Percentiles rank a stretch among this genome's conserved stretches.
Evolutionary conservation across 2,888 invertebrate genomes (phyloP).

Genomic region (Perizoma flavofasciatum): DNA sequence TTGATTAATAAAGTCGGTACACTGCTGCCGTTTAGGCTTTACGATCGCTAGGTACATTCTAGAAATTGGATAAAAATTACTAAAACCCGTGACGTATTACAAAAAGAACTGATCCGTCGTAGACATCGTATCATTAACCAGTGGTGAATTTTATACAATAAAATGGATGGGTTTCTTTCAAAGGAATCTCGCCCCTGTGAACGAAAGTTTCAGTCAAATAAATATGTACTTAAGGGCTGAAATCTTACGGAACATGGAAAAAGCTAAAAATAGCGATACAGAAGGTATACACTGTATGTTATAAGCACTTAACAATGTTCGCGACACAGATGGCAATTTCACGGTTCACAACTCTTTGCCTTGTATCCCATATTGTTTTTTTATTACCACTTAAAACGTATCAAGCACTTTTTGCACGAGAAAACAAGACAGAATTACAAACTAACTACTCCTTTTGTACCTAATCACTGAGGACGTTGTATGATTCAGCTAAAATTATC

Average conservation of each 20-base stretch:
- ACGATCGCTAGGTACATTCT: conserved; percentile 41
- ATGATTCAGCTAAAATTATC: conserved; percentile 19
- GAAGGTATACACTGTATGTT: conserved; percentile 46
- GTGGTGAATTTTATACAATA: too few relatives aligned
- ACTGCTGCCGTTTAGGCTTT: conserved; percentile 49
- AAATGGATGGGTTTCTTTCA: too few relatives aligned
- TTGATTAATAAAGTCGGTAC: conserved; percentile 76
- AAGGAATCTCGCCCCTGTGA: too few relatives aligned
- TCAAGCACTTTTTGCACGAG: conserved; percentile 42
- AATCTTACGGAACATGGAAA: too few relatives aligned
- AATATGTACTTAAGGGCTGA: too few relatives aligned
- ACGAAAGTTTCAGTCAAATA: too few relatives aligned
- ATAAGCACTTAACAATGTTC: conserved; percentile 59
- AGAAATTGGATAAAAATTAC: conserved; percentile 48
- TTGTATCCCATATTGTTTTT: conserved; percentile 57
- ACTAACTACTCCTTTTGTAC: conserved; percentile 24
- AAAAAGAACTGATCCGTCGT: conserved; percentile 1
- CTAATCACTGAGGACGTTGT: not conserved
- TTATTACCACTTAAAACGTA: conserved; percentile 51
- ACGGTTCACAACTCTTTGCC: conserved; percentile 61
- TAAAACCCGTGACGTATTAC: conserved; percentile 16
- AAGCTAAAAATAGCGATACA: conserved; percentile 7
- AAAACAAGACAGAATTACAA: conserved; percentile 25
- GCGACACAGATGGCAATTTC: conserved; percentile 68
- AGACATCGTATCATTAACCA: too few relatives aligned